Evolutionary conservation across 2,797 vertebrate genomes (phyloP).

Genomic region (Capromys pilorides): DNA sequence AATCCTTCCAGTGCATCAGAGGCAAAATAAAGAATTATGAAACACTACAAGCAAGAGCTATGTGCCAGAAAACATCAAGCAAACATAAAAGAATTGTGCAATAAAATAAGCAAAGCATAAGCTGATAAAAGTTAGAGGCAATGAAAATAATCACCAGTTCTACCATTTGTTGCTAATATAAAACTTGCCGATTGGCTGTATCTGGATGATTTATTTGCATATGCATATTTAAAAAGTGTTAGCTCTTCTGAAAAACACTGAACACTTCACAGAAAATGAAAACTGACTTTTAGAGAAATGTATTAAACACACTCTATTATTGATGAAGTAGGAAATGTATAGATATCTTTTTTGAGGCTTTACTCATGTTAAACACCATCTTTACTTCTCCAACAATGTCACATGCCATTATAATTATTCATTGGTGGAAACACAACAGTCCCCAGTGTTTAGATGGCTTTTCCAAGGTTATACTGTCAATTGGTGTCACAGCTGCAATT

Average conservation of each 20-base stretch:
- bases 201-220: not conserved
- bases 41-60: not conserved
- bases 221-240: not conserved
- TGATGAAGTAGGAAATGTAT: not conserved
- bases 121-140: not conserved
- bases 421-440: not conserved
- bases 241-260: not conserved
- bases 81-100: not conserved
- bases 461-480: not conserved
- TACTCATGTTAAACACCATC: not conserved
- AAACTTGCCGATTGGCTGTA: not conserved
- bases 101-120: not conserved
- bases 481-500: not conserved
- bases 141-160: not conserved
- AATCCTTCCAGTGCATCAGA: not conserved
- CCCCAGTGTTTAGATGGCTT: not conserved
- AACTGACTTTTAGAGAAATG: not conserved
- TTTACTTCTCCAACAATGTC: not conserved
- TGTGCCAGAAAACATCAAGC: not conserved
- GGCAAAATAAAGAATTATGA: not conserved
- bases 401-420: not conserved
- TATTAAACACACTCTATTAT: not conserved
- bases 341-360: not conserved
- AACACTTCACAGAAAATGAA: not conserved
- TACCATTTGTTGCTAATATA: not conserved